These are phyloP conservation scores for Lontra canadensis DNA, from an alignment of 2,113 vertebrate species.

Conservation along the genomic window DNA sequence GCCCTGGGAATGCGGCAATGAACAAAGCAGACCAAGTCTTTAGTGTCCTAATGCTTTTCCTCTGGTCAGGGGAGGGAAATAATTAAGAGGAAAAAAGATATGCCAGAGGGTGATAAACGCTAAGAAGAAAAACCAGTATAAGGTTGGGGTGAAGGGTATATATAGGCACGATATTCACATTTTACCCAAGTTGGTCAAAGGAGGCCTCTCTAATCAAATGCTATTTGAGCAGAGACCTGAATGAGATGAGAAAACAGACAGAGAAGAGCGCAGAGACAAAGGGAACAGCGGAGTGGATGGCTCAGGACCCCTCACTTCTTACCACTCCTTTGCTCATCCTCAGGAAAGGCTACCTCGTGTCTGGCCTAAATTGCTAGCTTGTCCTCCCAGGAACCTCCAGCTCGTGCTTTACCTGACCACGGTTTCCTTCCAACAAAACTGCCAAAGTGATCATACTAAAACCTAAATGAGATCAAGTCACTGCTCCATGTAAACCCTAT, in stretches of 20 bases:
- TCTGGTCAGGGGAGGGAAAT: background rate
- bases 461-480: background rate
- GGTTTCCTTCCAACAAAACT: background rate
- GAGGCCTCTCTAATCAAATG: background rate
- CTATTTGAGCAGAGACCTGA: background rate
- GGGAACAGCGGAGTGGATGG: background rate
- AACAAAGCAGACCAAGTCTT: background rate
- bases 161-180: background rate
- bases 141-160: background rate
- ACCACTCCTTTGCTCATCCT: background rate
- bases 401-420: no score
- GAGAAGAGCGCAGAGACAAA: background rate
- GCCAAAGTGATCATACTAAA: background rate
- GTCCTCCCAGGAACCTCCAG: background rate
- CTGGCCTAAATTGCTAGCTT: background rate
- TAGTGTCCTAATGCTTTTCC: no score
- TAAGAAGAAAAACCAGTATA: background rate
- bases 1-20: background rate
- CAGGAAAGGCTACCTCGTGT: background rate
- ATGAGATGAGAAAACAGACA: background rate
- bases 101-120: background rate
- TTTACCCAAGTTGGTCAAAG: background rate
- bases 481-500: background rate
- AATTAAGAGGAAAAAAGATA: background rate
- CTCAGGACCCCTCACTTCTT: background rate